These are phyloP conservation scores for Hirtodrosophila trivittata DNA, from an alignment of 2,888 invertebrate genomes.

Conservation along the genomic window DNA sequence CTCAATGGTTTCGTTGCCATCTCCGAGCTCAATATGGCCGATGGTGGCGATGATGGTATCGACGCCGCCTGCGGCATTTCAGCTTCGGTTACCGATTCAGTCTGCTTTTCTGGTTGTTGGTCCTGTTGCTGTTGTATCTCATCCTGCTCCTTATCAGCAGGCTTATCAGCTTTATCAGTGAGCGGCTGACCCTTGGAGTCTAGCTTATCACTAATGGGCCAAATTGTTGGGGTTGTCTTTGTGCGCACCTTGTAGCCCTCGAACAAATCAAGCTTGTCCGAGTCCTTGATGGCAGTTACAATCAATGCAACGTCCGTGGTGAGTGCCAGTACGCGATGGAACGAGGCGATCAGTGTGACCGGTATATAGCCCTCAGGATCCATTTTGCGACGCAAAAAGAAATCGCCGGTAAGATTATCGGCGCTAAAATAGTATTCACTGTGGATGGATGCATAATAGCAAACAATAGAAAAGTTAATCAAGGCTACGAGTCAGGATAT, in stretches of 20 bases:
- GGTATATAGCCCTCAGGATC: slow-evolving; percentile 96
- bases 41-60: slow-evolving; percentile 50
- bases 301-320: slow-evolving; percentile 93
- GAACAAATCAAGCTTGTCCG: slow-evolving; percentile 92
- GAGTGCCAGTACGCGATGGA: slow-evolving; percentile 95
- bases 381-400: slow-evolving; percentile 99
- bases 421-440: slow-evolving; percentile 99
- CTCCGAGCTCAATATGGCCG: slow-evolving; percentile 83
- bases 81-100: slow-evolving; percentile 40
- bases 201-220: slow-evolving; percentile 91
- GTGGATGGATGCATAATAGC: slow-evolving; percentile 49
- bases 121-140: neutral
- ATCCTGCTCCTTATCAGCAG: slow-evolving; percentile 27
- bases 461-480: neutral
- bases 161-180: slow-evolving; percentile 15
- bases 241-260: slow-evolving; percentile 92
- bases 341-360: slow-evolving; percentile 96
- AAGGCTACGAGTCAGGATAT: too few species aligned
- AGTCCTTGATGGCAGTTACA: slow-evolving; percentile 92
- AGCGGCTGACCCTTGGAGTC: slow-evolving; percentile 65
- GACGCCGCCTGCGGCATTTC: slow-evolving; percentile 19
- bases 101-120: slow-evolving; percentile 40
- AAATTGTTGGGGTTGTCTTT: slow-evolving; percentile 91
- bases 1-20: slow-evolving; percentile 86
- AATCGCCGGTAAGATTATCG: slow-evolving; percentile 97